Evolutionary conservation across 64 coral and sea anemone genomes (phyloP), one percentile per base, ranked within the genome.

Genomic region (Actinia tenebrosa): DNA sequence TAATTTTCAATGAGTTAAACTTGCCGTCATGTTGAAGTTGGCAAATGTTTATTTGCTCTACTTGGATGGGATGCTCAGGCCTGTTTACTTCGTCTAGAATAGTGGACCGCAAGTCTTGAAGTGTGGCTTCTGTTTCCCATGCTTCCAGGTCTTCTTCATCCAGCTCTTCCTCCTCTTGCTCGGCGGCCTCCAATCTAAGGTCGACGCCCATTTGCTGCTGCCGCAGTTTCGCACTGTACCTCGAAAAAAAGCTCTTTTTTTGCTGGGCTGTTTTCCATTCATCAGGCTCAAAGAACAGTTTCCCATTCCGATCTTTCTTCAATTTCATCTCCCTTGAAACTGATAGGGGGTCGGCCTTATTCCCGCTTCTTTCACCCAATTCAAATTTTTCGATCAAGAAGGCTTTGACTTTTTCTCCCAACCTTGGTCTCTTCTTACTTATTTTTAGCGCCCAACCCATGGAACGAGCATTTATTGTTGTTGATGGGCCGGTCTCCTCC

Each of bases 391-490:
- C 77, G 20, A 87, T 59, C 45, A 91, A 52, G 58, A 85, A 91
- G 1, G 61, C 37, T 20, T 68, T 86, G 9, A 86, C 84, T 45
- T 86, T 86, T 15, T 61, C 59, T 66, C 45, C 84, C 5, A 89
- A 43, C 23, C 92, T 46, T 30, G n/a, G 44, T 43, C 46, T 84
- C 79, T 84, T 77, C 42, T 87, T 64, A 7, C 58, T 87, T 5
- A 53, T 16, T 90, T 89, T 89, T 37, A 89, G 79, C 16, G 84
- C 88, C 92, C 88, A 94, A 61, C 92, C 88, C 88, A 89, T 93
- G 26, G 15, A 71, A 17, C 56, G 45, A 56, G 44, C 14, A 63
- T 68, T 2, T 17, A 16, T 42, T 16, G 4, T 56, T 86, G 22
- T 72, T 83, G 45, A 83, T 54, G 60, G 61, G 23, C n/a, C 60